Evolutionary conservation across 2,888 invertebrate genomes (phyloP).

Genomic region (Stratiomys singularior): DNA sequence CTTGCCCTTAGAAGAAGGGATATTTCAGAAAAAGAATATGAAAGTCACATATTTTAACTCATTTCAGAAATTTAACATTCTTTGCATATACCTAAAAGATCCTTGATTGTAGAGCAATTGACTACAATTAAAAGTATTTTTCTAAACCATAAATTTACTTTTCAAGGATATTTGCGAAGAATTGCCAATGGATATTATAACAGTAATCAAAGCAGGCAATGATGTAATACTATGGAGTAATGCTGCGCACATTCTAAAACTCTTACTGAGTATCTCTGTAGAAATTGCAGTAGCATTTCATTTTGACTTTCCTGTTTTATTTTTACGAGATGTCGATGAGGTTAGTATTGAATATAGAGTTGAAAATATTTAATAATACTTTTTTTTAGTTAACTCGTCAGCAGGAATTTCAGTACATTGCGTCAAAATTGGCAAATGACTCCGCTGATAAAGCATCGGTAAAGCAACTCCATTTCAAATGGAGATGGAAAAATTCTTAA

Average conservation of each 20-base stretch:
- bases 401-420: background rate
- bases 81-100: too few species aligned
- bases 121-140: conserved; percentile 3
- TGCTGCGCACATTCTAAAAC: background rate
- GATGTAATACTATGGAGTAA: background rate
- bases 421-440: background rate
- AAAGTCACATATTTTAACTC: too few species aligned
- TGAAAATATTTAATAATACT: background rate
- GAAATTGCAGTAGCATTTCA: background rate
- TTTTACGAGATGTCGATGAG: background rate
- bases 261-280: background rate
- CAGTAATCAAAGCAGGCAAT: background rate
- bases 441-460: background rate
- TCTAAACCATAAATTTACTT: too few species aligned
- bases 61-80: too few species aligned
- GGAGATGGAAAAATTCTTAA: too few species aligned
- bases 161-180: background rate
- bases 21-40: too few species aligned
- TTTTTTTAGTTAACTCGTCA: background rate
- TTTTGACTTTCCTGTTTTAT: background rate
- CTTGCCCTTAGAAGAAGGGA: too few species aligned
- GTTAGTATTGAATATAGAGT: background rate
- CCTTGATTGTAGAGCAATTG: too few species aligned
- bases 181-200: background rate
- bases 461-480: too few species aligned